A percentile compares a stretch with the other conserved stretches of the same genome.
Evolutionary conservation across 2,888 invertebrate genomes (phyloP).

Genomic region (Eremobia ochroleuca): DNA sequence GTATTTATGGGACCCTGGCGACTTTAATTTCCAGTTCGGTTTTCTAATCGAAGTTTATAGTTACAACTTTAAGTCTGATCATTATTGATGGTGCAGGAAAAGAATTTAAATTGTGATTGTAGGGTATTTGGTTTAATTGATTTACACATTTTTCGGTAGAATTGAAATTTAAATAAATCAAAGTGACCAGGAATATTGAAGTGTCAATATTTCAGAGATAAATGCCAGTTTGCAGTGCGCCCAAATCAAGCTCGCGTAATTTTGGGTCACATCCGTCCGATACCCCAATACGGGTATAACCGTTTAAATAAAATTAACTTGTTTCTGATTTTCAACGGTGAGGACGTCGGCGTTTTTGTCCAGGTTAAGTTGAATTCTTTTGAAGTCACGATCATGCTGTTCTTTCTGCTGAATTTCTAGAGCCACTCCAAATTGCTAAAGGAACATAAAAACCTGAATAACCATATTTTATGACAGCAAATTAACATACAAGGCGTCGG

Average conservation of each 20-base stretch:
- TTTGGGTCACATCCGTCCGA: conserved; percentile 16
- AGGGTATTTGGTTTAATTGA: background rate
- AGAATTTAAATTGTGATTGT: background rate
- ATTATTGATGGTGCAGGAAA: conserved; percentile 34
- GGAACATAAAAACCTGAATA: conserved; percentile 79
- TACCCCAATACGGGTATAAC: conserved; percentile 22
- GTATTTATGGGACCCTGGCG: conserved; percentile 81
- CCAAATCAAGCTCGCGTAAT: conserved; percentile 11
- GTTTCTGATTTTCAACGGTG: conserved; percentile 16
- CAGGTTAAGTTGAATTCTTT: conserved; percentile 32
- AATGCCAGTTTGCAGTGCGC: conserved; percentile 14
- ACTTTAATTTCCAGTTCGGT: conserved; percentile 79
- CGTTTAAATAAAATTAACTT: conserved; percentile 49
- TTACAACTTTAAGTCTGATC: conserved; percentile 34
- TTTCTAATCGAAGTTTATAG: conserved; percentile 74
- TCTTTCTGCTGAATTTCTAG: conserved; percentile 73
- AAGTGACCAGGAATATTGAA: conserved; percentile 1
- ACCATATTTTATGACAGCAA: conserved; percentile 82
- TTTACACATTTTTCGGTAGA: background rate
- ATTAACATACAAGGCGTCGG: conserved; percentile 87
- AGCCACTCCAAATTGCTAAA: conserved; percentile 69
- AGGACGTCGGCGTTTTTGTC: background rate
- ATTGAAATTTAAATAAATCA: background rate
- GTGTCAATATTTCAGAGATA: conserved; percentile 37
- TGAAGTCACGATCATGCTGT: conserved; percentile 41